Percentiles rank a stretch among this genome's conserved stretches.
Evolutionary conservation across 2,797 vertebrate species (phyloP).

Genomic region (Podarcis lilfordi): DNA sequence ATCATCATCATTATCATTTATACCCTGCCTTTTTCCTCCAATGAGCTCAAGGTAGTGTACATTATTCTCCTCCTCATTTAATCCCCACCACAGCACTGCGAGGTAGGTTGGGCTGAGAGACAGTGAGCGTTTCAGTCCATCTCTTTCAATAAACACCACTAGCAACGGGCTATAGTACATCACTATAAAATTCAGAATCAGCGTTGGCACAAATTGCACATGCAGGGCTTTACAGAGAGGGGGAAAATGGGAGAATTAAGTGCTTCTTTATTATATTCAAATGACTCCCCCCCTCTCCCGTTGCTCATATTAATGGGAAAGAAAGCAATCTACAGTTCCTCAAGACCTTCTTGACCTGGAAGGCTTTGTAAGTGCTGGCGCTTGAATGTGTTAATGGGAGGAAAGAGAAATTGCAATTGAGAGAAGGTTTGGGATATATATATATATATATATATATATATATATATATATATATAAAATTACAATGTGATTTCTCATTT

Average conservation of each 20-base stretch:
- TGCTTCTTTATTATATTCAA: constrained; percentile 55
- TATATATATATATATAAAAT: constrained; percentile 28
- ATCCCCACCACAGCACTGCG: no score
- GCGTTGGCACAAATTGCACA: neutral
- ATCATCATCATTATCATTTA: no score
- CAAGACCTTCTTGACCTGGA: constrained; percentile 64
- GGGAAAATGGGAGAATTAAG: constrained; percentile 34
- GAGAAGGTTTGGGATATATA: neutral
- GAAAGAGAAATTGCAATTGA: constrained; percentile 48
- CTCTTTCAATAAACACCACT: neutral
- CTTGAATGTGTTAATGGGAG: constrained; percentile 29
- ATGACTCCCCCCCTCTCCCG: constrained; percentile 25
- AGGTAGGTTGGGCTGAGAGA: no score
- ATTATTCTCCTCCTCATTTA: no score
- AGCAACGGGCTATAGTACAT: neutral
- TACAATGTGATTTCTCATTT: constrained; percentile 59
- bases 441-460: constrained; percentile 33
- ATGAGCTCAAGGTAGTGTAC: no score
- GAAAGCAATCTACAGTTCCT: constrained; percentile 60
- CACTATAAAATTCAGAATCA: constrained; percentile 8
- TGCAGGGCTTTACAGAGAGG: neutral
- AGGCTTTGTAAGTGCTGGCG: constrained; percentile 49
- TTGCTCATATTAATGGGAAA: constrained; percentile 52
- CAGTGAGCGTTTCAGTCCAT: neutral
- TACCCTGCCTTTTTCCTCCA: no score